phyloP scores from a whole-genome alignment of 1,140 invertebrate species.

The Sycobia sp. region DNA sequence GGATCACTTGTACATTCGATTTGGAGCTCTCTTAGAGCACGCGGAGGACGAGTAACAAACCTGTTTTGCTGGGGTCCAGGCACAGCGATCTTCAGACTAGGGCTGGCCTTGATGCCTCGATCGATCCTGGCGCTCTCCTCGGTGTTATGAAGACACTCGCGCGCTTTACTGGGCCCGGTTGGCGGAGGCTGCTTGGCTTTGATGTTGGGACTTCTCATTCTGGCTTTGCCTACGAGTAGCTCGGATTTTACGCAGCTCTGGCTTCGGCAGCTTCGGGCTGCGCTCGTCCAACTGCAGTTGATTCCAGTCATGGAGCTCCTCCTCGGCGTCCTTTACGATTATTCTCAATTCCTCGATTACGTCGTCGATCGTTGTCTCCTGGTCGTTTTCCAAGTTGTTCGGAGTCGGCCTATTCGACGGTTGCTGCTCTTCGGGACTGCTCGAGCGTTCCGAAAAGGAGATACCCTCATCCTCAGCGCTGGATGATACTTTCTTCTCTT shows the following conservation, averaged over 20 bases:
- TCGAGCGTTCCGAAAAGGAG: constrained; percentile 79
- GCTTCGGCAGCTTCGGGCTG: neutral
- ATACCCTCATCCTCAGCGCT: constrained; percentile 85
- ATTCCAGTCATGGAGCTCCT: constrained; percentile 64
- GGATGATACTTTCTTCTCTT: constrained; percentile 64
- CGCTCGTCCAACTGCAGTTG: constrained; percentile 26
- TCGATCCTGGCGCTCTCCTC: constrained; percentile 66
- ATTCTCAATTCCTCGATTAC: constrained; percentile 84
- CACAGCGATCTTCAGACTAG: constrained; percentile 57
- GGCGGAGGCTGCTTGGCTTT: neutral
- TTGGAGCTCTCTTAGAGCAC: no score
- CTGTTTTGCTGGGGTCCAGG: constrained; percentile 51
- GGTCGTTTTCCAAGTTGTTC: constrained; percentile 67
- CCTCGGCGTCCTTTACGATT: constrained; percentile 83
- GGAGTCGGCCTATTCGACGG: constrained; percentile 2
- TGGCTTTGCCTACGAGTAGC: no score
- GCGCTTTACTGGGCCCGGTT: constrained; percentile 8
- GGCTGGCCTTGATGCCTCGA: constrained; percentile 35
- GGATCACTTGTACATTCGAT: no score
- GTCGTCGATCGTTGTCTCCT: constrained; percentile 85
- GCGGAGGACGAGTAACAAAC: no score
- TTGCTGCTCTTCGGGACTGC: constrained; percentile 69
- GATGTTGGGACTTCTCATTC: neutral
- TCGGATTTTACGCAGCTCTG: neutral
- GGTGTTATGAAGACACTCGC: constrained; percentile 60